phyloP scores from a whole-genome alignment of 2,888 invertebrate species.

The Cancer borealis region DNA sequence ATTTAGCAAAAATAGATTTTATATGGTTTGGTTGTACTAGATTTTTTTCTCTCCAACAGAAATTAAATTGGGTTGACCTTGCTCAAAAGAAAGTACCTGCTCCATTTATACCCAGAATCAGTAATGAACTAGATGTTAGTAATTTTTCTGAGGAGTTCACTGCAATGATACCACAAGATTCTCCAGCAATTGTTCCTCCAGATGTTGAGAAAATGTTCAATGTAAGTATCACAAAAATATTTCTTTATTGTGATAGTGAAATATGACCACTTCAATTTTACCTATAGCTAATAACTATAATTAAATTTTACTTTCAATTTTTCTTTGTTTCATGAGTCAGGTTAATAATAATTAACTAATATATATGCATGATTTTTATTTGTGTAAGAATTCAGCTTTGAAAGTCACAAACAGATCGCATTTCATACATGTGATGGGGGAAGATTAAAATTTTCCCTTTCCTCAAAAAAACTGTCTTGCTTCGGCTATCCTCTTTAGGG shows the following conservation, averaged over 20 bases:
- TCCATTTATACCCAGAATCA: conserved; percentile 93
- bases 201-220: conserved; percentile 93
- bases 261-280: not conserved
- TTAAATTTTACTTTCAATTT: not conserved
- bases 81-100: conserved; percentile 89
- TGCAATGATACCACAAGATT: conserved; percentile 92
- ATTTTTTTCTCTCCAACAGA: conserved; percentile 64
- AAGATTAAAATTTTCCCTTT: too few relatives aligned
- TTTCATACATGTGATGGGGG: too few relatives aligned
- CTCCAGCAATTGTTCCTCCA: conserved; percentile 92
- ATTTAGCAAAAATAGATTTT: not conserved
- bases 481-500: too few relatives aligned
- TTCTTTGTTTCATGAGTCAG: too few relatives aligned
- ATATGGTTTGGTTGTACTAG: not conserved
- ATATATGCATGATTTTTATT: too few relatives aligned
- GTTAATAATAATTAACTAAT: too few relatives aligned
- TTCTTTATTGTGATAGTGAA: not conserved
- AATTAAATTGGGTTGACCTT: conserved; percentile 90
- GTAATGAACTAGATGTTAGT: conserved; percentile 93
- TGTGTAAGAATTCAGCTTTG: too few relatives aligned
- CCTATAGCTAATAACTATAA: not conserved
- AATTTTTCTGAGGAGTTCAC: conserved; percentile 99
- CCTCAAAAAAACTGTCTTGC: too few relatives aligned
- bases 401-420: too few relatives aligned
- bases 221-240: conserved; percentile 79